Evolutionary conservation across 2,888 invertebrate genomes (phyloP), one percentile per base, ranked within the genome.

Genomic region (Hirtodrosophila histrioides): DNA sequence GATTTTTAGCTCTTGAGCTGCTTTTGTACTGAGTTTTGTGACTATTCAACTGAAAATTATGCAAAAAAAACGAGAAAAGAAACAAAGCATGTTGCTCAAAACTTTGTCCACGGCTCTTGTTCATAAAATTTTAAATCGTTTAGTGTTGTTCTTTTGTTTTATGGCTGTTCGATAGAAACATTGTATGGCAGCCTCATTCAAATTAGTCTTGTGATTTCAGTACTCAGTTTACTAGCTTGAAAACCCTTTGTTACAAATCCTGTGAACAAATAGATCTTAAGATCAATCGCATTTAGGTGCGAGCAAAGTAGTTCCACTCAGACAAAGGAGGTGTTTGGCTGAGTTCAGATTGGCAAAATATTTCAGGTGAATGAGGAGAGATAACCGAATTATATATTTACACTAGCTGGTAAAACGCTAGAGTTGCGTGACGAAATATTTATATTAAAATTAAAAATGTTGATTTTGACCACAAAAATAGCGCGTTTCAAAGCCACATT

Each of bases 31-130:
- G 60, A 57, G 43, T 55, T 61, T 57, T 68, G 51, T 43, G 58
- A 60, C 56, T 56, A 50, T 75, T 79, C 76, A 75, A 75, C 80
- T 70, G 75, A 40, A 70, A 75, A 79, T 75, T 75, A 79, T 79
- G 71, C 71, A 49, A 75, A 75, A 40, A 35, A 48, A 27, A 37
- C n/a, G 7, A 9, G 33, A 41, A 7, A 51, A 23, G 24, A 10
- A 33, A 29, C 3, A 50, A 58, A 46, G 29, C n/a, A 31, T 44
- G 12, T 45, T 43, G 24, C 37, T 33, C 24, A 53, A 44, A 51
- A 49, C 57, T 50, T 63, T 36, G 39, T 56, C 12, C 49, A 48
- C 11, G 10, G 36, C 44, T 56, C 45, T 63, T 57, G 45, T 50
- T 62, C 43, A 39, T 12, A 17, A 33, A 50, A 44, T 44, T 56